Evolutionary conservation across 2,113 vertebrate genomes (phyloP).

Genomic region (Hymenochirus boettgeri): DNA sequence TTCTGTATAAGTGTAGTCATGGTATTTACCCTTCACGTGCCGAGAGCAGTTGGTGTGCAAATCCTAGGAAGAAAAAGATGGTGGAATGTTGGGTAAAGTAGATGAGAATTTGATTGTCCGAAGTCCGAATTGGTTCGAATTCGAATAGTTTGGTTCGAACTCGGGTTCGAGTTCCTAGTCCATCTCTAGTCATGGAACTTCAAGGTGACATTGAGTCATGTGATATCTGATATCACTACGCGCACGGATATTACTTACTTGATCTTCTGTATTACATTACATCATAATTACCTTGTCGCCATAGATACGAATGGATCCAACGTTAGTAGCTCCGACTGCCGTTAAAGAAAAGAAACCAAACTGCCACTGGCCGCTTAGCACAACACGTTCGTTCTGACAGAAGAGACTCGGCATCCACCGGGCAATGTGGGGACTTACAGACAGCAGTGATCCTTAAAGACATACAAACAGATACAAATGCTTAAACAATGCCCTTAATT

Average conservation of each 20-base stretch:
- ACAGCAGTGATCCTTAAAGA: constrained; percentile 13
- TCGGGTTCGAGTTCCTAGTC: too few relatives aligned
- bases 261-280: too few relatives aligned
- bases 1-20: constrained; percentile 20
- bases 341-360: constrained; percentile 35
- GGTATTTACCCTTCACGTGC: constrained; percentile 18
- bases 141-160: too few relatives aligned
- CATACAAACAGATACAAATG: background rate
- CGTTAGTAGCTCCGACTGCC: constrained; percentile 31
- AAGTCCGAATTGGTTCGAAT: too few relatives aligned
- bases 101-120: background rate
- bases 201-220: too few relatives aligned
- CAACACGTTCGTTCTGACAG: constrained; percentile 33
- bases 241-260: too few relatives aligned
- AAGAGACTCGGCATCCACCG: constrained; percentile 24
- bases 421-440: constrained; percentile 24
- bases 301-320: constrained; percentile 27
- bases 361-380: constrained; percentile 32
- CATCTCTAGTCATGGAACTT: too few relatives aligned
- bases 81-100: background rate
- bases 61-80: background rate
- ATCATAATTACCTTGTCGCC: constrained; percentile 24
- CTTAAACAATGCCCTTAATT: too few relatives aligned
- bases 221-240: too few relatives aligned
- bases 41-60: constrained; percentile 11